Conservation (phyloP, 1,140 invertebrate genomes). For the Eulimnadia texana region DNA sequence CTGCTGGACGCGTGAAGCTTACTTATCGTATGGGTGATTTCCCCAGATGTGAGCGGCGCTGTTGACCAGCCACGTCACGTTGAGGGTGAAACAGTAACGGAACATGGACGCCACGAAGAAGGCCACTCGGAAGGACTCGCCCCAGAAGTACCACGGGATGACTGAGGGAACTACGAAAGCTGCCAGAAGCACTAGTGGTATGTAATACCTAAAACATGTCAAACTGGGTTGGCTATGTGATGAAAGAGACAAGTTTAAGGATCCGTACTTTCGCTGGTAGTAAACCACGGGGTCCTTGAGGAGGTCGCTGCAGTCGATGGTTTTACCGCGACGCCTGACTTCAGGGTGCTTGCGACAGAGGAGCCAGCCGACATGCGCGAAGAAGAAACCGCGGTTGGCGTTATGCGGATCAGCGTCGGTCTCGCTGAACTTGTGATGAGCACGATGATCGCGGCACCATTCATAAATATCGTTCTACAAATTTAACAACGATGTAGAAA, state of each 20-base stretch:
- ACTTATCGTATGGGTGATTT: conserved; percentile 77
- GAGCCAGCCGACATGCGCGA: conserved; percentile 85
- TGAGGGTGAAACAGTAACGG: conserved; percentile 65
- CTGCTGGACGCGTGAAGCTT: conserved; percentile 21
- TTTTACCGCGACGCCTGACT: conserved; percentile 58
- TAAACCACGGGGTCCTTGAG: conserved; percentile 52
- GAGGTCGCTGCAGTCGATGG: conserved; percentile 65
- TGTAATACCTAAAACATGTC: conserved; percentile 28
- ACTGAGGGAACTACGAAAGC: conserved; percentile 55
- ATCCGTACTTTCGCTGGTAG: conserved; percentile 37
- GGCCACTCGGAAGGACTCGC: conserved; percentile 40
- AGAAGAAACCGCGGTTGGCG: conserved; percentile 67
- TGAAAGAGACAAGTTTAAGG: neutral
- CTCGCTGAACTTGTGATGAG: conserved; percentile 49
- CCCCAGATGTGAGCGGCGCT: conserved; percentile 84
- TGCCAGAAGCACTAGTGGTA: conserved; percentile 45
- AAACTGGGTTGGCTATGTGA: neutral
- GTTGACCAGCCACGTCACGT: conserved; percentile 87
- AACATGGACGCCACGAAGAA: conserved; percentile 67
- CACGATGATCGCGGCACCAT: conserved; percentile 46
- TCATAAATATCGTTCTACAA: conserved; percentile 43
- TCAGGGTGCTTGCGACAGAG: conserved; percentile 71
- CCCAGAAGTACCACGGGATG: conserved; percentile 39
- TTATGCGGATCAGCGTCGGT: conserved; percentile 51
- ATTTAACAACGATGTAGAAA: neutral